phyloP scores from a whole-genome alignment of 2,797 vertebrate genomes.

The Paguma larvata region DNA sequence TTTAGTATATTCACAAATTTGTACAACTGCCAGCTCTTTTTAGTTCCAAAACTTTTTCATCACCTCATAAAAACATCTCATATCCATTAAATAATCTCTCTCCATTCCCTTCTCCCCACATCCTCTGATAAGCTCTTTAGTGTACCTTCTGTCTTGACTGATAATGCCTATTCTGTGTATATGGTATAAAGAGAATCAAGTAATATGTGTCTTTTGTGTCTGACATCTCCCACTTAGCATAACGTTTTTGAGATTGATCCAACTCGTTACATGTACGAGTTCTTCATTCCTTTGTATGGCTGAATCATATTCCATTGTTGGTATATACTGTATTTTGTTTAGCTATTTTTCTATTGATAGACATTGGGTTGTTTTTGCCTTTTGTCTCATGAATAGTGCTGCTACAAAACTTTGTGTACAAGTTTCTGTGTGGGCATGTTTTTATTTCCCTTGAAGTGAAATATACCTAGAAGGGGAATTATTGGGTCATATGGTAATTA shows the following conservation, averaged over 20 bases:
- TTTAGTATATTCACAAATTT: constrained; percentile 11
- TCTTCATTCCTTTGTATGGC: not conserved
- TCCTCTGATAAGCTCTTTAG: not conserved
- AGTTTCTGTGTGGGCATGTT: not conserved
- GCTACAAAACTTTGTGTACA: not conserved
- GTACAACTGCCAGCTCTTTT: not conserved
- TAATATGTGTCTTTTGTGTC: not conserved
- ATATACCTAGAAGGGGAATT: not conserved
- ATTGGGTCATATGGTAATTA: not conserved
- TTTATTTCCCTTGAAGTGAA: constrained; percentile 17
- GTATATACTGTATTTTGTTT: not conserved
- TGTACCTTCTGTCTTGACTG: not conserved
- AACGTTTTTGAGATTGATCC: constrained; percentile 4
- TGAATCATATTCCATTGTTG: constrained; percentile 22
- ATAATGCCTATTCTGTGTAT: not conserved
- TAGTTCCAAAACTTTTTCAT: not conserved
- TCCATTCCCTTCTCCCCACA: not conserved
- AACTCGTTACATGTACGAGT: not conserved
- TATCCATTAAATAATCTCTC: not conserved
- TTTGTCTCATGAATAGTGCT: not conserved
- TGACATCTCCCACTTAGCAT: not conserved
- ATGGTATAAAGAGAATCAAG: not conserved
- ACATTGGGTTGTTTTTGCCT: constrained; percentile 29
- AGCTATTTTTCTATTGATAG: not conserved
- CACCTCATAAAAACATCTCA: not conserved